A percentile compares a stretch with the other conserved stretches of the same genome.
These are phyloP conservation scores for Xylota sylvarum DNA, from an alignment of 2,888 invertebrate species.

Conservation along the genomic window DNA sequence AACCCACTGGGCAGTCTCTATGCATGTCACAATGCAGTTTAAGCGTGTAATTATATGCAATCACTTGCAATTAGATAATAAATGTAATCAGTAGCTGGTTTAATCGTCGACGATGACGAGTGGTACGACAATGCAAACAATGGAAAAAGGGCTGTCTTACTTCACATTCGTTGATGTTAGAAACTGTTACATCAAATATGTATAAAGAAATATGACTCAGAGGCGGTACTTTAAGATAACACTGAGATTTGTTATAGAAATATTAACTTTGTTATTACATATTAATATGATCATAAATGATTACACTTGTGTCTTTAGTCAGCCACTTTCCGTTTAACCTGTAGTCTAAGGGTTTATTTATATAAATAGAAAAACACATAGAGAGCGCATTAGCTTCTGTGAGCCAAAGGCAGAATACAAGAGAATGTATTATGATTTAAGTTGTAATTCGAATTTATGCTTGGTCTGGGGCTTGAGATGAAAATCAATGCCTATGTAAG, in stretches of 20 bases:
- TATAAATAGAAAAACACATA: too few relatives aligned
- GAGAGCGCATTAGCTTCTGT: too few relatives aligned
- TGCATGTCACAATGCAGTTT: slow-evolving; percentile 69
- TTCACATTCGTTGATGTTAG: slow-evolving; percentile 30
- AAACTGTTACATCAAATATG: neutral
- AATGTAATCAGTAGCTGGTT: slow-evolving; percentile 62
- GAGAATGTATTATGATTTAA: too few relatives aligned
- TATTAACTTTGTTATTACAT: neutral
- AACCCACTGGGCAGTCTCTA: slow-evolving; percentile 18
- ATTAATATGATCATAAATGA: too few relatives aligned
- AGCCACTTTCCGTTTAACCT: too few relatives aligned
- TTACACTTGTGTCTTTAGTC: too few relatives aligned
- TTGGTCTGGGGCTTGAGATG: too few relatives aligned
- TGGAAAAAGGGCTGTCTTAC: slow-evolving; percentile 24
- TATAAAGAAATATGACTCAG: slow-evolving; percentile 22
- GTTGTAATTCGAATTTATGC: too few relatives aligned
- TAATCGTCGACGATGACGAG: slow-evolving; percentile 42
- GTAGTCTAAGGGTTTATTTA: too few relatives aligned
- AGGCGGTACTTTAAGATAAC: neutral
- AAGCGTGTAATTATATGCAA: slow-evolving; percentile 63
- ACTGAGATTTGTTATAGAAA: neutral
- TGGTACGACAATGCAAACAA: slow-evolving; percentile 29
- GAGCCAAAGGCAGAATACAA: too few relatives aligned
- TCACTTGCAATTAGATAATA: slow-evolving; percentile 66
- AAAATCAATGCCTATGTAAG: too few relatives aligned